Evolutionary conservation across 2,797 vertebrate genomes (phyloP).

Genomic region (Pseudocheirus occidentalis): DNA sequence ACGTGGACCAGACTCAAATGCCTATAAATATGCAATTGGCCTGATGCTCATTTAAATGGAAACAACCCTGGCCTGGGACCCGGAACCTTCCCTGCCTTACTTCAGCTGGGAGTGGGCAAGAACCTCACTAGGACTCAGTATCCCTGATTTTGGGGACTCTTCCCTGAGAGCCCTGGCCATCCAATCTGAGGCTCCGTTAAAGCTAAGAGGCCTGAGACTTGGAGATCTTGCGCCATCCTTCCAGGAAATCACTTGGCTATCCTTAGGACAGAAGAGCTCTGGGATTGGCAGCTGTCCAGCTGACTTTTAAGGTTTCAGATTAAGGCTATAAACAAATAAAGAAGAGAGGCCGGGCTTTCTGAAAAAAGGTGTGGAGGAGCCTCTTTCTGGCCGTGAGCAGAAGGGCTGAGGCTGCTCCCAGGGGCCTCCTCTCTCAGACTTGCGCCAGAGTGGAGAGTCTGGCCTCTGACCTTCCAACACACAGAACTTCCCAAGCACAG

Average conservation of each 20-base stretch:
- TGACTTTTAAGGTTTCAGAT: conserved; percentile 66
- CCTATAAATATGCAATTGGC: conserved; percentile 65
- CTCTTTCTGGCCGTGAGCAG: conserved; percentile 42
- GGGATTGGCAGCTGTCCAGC: conserved; percentile 49
- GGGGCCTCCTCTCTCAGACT: neutral
- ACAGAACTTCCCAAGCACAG: neutral
- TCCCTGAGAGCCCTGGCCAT: conserved; percentile 51
- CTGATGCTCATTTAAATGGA: conserved; percentile 67
- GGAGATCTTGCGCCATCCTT: conserved; percentile 42
- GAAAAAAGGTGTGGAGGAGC: conserved; percentile 22
- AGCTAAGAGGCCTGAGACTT: conserved; percentile 15
- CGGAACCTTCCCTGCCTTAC: conserved; percentile 52
- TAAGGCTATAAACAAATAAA: conserved; percentile 67
- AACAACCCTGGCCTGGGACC: conserved; percentile 63
- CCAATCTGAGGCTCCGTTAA: conserved; percentile 54
- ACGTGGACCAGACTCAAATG: conserved; percentile 60
- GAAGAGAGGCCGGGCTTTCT: conserved; percentile 62
- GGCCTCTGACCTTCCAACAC: too few species aligned
- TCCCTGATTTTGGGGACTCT: conserved; percentile 58
- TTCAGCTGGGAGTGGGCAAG: conserved; percentile 3
- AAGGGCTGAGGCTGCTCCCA: neutral
- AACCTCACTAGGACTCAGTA: conserved; percentile 60
- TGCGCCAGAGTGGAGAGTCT: neutral
- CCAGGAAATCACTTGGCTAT: conserved; percentile 63
- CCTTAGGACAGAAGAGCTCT: conserved; percentile 64